Evolutionary conservation across 2,797 vertebrate genomes (phyloP).

Genomic region (Tolypeutes matacus): DNA sequence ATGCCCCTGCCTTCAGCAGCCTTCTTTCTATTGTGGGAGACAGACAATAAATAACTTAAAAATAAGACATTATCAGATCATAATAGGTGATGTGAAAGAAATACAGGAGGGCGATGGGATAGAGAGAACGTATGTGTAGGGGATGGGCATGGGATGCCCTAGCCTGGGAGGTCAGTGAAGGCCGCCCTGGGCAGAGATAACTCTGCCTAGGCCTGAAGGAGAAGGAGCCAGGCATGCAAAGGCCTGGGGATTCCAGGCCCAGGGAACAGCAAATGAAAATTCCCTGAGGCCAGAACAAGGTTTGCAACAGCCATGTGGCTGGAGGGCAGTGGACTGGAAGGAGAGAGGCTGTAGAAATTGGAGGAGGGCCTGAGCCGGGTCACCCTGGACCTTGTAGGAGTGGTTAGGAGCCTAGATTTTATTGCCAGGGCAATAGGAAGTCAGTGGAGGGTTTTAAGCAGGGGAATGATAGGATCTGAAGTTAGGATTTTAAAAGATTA

Average conservation of each 20-base stretch:
- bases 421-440: neutral
- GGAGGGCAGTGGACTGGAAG: neutral
- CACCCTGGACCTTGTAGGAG: neutral
- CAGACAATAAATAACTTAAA: neutral
- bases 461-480: conserved; percentile 12
- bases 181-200: neutral
- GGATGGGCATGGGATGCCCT: neutral
- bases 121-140: neutral
- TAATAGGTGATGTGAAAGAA: neutral
- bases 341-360: neutral
- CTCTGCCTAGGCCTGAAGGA: neutral
- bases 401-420: neutral
- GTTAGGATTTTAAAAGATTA: conserved; percentile 49
- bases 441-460: neutral
- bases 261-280: neutral
- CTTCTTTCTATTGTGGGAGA: neutral
- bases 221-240: neutral
- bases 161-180: neutral
- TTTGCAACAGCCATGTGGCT: neutral
- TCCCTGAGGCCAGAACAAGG: neutral
- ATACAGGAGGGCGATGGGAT: neutral
- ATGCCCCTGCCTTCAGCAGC: neutral
- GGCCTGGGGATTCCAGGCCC: neutral
- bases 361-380: neutral
- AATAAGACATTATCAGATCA: neutral